A percentile compares a stretch with the other conserved stretches of the same genome.
Conservation (phyloP, 2,888 invertebrate species). For the Shargacucullia verbasci region DNA sequence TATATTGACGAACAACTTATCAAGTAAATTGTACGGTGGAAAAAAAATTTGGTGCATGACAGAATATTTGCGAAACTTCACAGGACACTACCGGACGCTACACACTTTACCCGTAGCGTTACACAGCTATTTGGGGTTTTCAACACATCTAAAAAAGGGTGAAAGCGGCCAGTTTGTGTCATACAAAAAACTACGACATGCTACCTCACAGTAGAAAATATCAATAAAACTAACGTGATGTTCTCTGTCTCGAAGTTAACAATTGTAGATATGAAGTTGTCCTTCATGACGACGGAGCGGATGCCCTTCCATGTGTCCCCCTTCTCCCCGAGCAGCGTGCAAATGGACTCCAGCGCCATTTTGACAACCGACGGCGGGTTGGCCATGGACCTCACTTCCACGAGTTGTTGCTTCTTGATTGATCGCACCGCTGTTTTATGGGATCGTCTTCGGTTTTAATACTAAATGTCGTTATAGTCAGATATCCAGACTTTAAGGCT, state of each 20-base stretch:
- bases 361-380: constrained; percentile 98
- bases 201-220: constrained; percentile 55
- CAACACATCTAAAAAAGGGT: constrained; percentile 35
- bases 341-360: constrained; percentile 98
- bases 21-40: not conserved
- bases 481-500: constrained; percentile 14
- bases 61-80: constrained; percentile 8
- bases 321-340: constrained; percentile 96
- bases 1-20: not conserved
- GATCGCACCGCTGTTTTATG: constrained; percentile 94
- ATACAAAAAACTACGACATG: constrained; percentile 56
- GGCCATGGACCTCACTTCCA: constrained; percentile 98
- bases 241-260: constrained; percentile 98
- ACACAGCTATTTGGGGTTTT: constrained; percentile 31
- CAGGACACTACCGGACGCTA: constrained; percentile 30
- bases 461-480: constrained; percentile 58
- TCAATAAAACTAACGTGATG: constrained; percentile 96
- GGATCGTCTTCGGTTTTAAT: constrained; percentile 68
- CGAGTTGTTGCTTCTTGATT: constrained; percentile 98
- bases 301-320: constrained; percentile 98
- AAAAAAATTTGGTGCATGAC: constrained; percentile 17
- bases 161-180: constrained; percentile 33
- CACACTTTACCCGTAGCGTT: constrained; percentile 40
- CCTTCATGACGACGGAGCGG: constrained; percentile 96
- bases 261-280: constrained; percentile 98